These are phyloP conservation scores for Strigamia maritima DNA, from an alignment of 2,888 invertebrate species.

Conservation along the genomic window DNA sequence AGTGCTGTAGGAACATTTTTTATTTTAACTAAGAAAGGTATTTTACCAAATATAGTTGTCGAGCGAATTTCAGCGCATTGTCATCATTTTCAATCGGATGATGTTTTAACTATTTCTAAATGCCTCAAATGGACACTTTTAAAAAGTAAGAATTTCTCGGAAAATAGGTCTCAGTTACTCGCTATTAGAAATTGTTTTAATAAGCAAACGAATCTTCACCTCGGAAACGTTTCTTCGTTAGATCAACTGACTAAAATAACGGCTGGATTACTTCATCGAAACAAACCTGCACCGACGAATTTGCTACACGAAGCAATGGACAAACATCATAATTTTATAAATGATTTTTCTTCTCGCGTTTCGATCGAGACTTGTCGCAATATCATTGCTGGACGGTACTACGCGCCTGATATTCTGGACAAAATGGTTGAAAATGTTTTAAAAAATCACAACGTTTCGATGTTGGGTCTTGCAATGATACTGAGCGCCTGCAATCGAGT, in stretches of 20 bases:
- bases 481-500: background rate
- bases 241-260: background rate
- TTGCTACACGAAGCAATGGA: background rate
- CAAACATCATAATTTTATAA: background rate
- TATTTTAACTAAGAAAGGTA: background rate
- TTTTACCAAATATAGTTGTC: background rate
- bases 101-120: background rate
- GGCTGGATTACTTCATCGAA: background rate
- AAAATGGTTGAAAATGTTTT: background rate
- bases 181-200: background rate
- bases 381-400: background rate
- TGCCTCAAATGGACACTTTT: background rate
- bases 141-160: background rate
- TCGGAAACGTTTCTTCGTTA: background rate
- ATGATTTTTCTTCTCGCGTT: background rate
- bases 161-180: background rate
- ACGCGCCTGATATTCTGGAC: background rate
- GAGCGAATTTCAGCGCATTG: background rate
- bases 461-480: background rate
- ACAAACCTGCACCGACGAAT: background rate
- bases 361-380: background rate
- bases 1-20: background rate
- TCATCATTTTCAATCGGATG: background rate
- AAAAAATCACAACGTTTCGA: background rate
- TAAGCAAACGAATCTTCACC: background rate